These are phyloP conservation scores for Mythimna ferrago DNA, from an alignment of 2,888 invertebrate species.

Conservation along the genomic window DNA sequence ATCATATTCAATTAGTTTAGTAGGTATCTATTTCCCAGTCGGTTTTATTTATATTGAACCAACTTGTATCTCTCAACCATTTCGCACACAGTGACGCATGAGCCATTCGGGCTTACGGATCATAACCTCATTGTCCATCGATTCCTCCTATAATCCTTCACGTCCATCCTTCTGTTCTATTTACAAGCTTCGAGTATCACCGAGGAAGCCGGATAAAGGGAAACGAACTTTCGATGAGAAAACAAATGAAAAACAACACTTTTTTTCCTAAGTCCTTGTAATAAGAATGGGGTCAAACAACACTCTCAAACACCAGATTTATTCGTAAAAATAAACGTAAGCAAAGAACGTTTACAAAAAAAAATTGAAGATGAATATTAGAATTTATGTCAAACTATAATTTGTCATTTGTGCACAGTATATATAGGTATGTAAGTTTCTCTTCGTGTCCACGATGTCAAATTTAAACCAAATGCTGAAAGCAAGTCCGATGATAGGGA, in stretches of 20 bases:
- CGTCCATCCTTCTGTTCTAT: conserved; percentile 66
- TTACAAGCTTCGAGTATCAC: conserved; percentile 58
- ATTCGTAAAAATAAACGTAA: conserved; percentile 43
- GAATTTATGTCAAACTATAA: conserved; percentile 42
- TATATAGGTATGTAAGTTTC: conserved; percentile 6
- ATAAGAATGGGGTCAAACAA: conserved; percentile 55
- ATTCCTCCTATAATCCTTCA: conserved; percentile 77
- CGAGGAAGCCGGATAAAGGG: conserved; percentile 48
- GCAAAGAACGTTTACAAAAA: conserved; percentile 3
- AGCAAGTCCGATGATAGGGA: conserved; percentile 51
- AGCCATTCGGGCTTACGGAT: conserved; percentile 73
- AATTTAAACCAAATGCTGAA: conserved; percentile 45
- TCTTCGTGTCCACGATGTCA: conserved; percentile 38
- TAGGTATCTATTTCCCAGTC: conserved; percentile 29
- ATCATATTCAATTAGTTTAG: conserved; percentile 31
- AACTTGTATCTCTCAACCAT: conserved; percentile 50
- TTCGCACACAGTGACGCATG: conserved; percentile 26
- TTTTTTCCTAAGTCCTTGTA: conserved; percentile 54
- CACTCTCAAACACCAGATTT: conserved; percentile 45
- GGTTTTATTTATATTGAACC: conserved; percentile 19
- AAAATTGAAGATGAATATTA: conserved; percentile 10
- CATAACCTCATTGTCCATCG: conserved; percentile 84
- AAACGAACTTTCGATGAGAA: conserved; percentile 58
- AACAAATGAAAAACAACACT: conserved; percentile 51
- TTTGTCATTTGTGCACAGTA: conserved; percentile 32